Conservation (phyloP, 2,113 vertebrate species). For the Gila orcuttii region DNA sequence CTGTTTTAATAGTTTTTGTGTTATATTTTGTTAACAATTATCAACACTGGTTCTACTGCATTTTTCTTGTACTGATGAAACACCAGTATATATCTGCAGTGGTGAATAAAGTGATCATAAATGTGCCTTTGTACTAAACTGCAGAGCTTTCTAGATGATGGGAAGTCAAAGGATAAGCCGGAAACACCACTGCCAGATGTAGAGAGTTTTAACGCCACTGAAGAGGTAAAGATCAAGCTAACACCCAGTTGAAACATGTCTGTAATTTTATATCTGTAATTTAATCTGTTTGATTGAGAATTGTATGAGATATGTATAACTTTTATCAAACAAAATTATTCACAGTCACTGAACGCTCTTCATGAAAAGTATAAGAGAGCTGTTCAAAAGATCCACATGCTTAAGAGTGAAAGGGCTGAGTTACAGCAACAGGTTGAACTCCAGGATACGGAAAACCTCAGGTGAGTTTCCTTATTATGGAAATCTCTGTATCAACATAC, state of each 20-base stretch:
- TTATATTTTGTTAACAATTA: not conserved
- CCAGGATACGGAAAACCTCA: constrained; percentile 59
- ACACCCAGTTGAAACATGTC: not conserved
- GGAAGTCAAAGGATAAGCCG: constrained; percentile 35
- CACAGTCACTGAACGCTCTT: constrained; percentile 25
- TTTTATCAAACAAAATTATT: not conserved
- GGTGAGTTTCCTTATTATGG: constrained; percentile 60
- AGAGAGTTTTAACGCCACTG: not conserved
- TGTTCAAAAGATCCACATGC: constrained; percentile 63
- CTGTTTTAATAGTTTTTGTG: not conserved
- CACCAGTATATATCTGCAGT: not conserved
- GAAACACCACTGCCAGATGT: constrained; percentile 7
- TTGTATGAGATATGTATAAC: not conserved
- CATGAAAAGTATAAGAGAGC: constrained; percentile 68
- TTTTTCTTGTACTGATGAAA: not conserved
- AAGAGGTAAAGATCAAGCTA: constrained; percentile 3
- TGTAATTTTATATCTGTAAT: too few relatives aligned
- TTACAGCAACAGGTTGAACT: constrained; percentile 47
- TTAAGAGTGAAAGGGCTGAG: constrained; percentile 62
- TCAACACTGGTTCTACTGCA: not conserved
- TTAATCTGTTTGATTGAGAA: not conserved
- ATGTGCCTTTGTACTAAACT: not conserved
- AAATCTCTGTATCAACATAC: not conserved
- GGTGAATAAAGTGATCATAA: not conserved
- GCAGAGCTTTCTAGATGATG: constrained; percentile 54